phyloP scores from a whole-genome alignment of 2,113 vertebrate species.

The Gavia stellata region DNA sequence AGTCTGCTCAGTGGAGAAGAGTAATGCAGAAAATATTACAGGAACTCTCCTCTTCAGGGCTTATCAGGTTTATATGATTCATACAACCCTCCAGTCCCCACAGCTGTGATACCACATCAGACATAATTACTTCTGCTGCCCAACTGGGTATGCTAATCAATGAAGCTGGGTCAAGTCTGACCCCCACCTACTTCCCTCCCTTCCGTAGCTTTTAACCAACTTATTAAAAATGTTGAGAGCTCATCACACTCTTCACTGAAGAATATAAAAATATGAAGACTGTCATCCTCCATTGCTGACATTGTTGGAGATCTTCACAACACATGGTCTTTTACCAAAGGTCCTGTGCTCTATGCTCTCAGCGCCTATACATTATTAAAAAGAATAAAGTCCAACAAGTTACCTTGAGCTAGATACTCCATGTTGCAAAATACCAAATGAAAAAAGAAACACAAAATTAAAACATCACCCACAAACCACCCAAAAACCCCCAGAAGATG shows the following conservation, averaged over 20 bases:
- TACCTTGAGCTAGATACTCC: background rate
- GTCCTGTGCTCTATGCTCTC: background rate
- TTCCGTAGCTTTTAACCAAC: background rate
- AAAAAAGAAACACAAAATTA: background rate
- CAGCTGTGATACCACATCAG: background rate
- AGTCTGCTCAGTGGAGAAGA: background rate
- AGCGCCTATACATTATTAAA: background rate
- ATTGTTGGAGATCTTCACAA: background rate
- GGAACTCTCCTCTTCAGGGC: background rate
- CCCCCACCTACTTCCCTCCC: background rate
- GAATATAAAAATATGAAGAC: background rate
- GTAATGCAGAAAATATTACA: background rate
- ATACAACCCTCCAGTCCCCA: background rate
- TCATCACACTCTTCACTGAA: background rate
- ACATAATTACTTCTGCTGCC: conserved; percentile 9
- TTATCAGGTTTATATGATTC: background rate
- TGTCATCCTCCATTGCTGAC: background rate
- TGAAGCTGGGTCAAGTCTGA: background rate
- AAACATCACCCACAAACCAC: background rate
- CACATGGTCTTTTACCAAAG: background rate
- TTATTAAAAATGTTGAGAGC: background rate
- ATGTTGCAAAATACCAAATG: background rate
- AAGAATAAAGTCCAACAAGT: background rate
- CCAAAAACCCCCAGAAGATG: background rate
- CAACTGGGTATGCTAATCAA: background rate